These are phyloP conservation scores for Megalops cyprinoides DNA, from an alignment of 2,797 vertebrate genomes.

Conservation along the genomic window DNA sequence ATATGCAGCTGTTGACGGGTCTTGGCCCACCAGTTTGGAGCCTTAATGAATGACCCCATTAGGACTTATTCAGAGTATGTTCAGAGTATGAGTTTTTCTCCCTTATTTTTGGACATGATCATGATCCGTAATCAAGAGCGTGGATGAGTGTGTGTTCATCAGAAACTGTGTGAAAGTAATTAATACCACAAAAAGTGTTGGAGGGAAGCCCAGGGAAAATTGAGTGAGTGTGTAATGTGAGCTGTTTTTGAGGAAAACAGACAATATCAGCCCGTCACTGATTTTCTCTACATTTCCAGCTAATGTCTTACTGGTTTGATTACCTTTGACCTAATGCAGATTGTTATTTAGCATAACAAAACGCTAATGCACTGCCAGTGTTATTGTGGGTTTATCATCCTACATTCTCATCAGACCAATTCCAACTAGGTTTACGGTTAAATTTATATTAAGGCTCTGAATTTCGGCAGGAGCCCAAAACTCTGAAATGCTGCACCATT, in stretches of 20 bases:
- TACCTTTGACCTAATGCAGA: background rate
- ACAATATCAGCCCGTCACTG: background rate
- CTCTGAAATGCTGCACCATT: background rate
- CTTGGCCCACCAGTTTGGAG: background rate
- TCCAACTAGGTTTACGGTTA: background rate
- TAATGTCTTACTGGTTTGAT: background rate
- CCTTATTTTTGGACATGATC: no score
- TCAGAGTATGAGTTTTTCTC: background rate
- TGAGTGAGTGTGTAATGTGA: background rate
- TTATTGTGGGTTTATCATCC: background rate
- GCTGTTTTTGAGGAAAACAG: background rate
- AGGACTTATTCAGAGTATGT: background rate
- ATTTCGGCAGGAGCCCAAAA: background rate
- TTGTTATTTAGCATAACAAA: background rate
- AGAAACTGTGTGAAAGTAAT: background rate
- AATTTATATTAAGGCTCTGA: no score
- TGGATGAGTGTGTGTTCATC: background rate
- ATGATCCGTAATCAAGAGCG: no score
- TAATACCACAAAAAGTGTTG: slow-evolving; percentile 1
- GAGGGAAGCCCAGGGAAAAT: slow-evolving; percentile 1
- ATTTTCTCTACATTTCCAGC: background rate
- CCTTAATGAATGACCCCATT: background rate
- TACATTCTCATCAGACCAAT: no score
- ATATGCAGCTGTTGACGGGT: background rate
- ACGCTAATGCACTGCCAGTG: background rate